Conservation (phyloP, 2,888 invertebrate species). For the Dasysyrphus tricinctus region DNA sequence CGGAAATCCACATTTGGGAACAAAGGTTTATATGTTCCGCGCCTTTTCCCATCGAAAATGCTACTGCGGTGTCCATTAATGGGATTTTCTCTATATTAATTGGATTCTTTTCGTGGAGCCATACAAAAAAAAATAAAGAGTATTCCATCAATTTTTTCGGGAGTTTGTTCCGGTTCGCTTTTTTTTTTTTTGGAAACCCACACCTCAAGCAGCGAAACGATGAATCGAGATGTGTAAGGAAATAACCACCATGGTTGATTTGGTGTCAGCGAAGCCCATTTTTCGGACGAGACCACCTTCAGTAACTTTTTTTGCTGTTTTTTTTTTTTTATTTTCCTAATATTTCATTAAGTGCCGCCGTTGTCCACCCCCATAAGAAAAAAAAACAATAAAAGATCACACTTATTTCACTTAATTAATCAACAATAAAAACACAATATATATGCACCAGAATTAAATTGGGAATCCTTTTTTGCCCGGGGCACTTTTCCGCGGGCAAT, state of each 20-base stretch:
- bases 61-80: constrained; percentile 53
- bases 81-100: constrained; percentile 26
- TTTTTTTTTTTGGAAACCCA: constrained; percentile 42
- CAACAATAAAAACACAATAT: constrained; percentile 47
- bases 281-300: constrained; percentile 65
- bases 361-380: constrained; percentile 70
- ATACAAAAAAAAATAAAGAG: background rate
- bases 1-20: constrained; percentile 41
- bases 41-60: constrained; percentile 68
- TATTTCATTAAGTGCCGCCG: constrained; percentile 26
- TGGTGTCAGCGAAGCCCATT: constrained; percentile 66
- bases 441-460: constrained; percentile 56
- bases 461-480: constrained; percentile 50
- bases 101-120: constrained; percentile 1
- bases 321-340: constrained; percentile 57
- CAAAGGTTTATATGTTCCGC: constrained; percentile 66
- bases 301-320: constrained; percentile 61
- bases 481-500: constrained; percentile 51
- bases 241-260: constrained; percentile 69
- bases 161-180: background rate
- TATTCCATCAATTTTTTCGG: constrained; percentile 5
- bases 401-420: constrained; percentile 13
- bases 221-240: constrained; percentile 20
- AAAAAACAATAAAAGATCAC: constrained; percentile 22
- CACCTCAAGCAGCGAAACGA: constrained; percentile 63